Conservation (phyloP, 2,888 invertebrate species). For the Cerastoderma edule region DNA sequence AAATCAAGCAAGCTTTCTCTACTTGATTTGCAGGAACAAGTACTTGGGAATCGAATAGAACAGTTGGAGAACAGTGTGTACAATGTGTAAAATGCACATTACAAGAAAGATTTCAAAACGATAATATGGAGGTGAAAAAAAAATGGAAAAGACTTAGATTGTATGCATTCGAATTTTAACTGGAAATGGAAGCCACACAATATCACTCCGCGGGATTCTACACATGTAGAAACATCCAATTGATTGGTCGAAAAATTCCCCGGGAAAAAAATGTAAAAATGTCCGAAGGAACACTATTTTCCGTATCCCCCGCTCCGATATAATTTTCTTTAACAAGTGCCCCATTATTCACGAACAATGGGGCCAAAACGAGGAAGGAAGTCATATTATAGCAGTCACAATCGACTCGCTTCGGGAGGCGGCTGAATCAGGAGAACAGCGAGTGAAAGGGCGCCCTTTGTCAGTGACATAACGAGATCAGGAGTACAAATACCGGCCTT, state of each 20-base stretch:
- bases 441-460: slow-evolving; percentile 73
- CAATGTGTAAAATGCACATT: too few relatives aligned
- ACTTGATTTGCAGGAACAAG: too few relatives aligned
- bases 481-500: slow-evolving; percentile 79
- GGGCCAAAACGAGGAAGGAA: slow-evolving; percentile 25
- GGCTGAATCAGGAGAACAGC: slow-evolving; percentile 64
- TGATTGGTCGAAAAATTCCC: not conserved
- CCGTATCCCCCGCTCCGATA: slow-evolving; percentile 9
- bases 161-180: slow-evolving; percentile 4
- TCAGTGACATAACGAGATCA: slow-evolving; percentile 76
- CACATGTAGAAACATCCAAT: not conserved
- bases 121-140: too few relatives aligned
- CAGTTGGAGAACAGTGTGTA: too few relatives aligned
- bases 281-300: slow-evolving; percentile 6
- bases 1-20: too few relatives aligned
- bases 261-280: not conserved
- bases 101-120: too few relatives aligned
- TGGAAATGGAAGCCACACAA: too few relatives aligned
- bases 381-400: slow-evolving; percentile 26
- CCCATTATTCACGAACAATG: slow-evolving; percentile 23
- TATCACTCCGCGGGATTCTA: too few relatives aligned
- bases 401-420: slow-evolving; percentile 11
- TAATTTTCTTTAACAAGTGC: slow-evolving; percentile 35
- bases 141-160: too few relatives aligned
- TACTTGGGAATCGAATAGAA: too few relatives aligned